phyloP scores from a whole-genome alignment of 2,113 vertebrate species.

The Oreochromis spilurus region DNA sequence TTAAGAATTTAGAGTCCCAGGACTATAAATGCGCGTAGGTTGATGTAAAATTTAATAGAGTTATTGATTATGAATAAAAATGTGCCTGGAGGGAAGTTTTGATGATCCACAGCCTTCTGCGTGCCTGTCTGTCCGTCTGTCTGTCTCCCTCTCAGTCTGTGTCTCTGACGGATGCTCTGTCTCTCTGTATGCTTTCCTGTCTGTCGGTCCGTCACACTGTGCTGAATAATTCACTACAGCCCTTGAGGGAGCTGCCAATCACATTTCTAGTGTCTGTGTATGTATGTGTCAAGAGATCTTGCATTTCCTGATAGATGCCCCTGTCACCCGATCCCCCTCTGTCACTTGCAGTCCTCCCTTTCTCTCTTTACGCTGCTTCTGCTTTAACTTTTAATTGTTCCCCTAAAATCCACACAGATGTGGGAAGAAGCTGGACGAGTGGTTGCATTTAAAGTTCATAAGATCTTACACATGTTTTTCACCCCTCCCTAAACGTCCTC shows the following conservation, averaged over 20 bases:
- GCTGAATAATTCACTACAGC: slow-evolving; percentile 56
- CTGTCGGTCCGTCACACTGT: slow-evolving; percentile 28
- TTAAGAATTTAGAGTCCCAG: slow-evolving; percentile 29
- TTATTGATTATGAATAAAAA: slow-evolving; percentile 60
- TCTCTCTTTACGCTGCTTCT: neutral
- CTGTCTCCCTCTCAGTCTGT: neutral
- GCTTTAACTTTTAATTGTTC: neutral
- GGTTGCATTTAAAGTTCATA: neutral
- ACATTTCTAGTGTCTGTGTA: neutral
- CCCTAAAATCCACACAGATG: neutral
- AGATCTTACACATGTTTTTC: neutral
- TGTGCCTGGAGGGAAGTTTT: slow-evolving; percentile 28
- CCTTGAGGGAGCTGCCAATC: slow-evolving; percentile 64
- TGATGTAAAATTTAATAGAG: slow-evolving; percentile 49
- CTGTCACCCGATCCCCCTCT: slow-evolving; percentile 12
- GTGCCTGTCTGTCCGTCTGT: neutral
- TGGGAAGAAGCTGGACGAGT: neutral
- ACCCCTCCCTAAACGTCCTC: neutral
- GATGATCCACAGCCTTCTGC: slow-evolving; percentile 28
- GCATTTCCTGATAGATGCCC: slow-evolving; percentile 19
- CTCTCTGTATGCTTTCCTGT: slow-evolving; percentile 25
- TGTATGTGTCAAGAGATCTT: slow-evolving; percentile 6
- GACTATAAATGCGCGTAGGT: slow-evolving; percentile 1
- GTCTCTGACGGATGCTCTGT: neutral
- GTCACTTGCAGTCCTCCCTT: neutral